Evolutionary conservation across 1,140 invertebrate genomes (phyloP).

Genomic region (Apis laboriosa): DNA sequence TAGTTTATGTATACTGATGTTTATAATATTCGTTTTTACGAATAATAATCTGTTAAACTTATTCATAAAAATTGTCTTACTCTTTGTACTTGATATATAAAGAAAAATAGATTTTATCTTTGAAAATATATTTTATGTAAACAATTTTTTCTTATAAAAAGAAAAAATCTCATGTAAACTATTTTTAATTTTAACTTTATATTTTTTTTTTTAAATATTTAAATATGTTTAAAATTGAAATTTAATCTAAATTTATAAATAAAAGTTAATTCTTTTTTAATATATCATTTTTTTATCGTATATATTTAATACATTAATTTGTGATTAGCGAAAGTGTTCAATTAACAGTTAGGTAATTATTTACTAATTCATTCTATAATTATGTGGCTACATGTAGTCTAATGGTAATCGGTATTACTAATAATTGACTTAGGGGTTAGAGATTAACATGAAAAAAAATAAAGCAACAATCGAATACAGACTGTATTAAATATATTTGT

Average conservation of each 20-base stretch:
- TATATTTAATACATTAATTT: too few relatives aligned
- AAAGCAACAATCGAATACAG: too few relatives aligned
- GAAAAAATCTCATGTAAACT: neutral
- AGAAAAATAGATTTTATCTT: conserved; percentile 17
- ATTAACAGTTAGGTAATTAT: too few relatives aligned
- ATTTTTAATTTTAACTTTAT: neutral
- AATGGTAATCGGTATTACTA: too few relatives aligned
- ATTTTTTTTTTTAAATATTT: neutral
- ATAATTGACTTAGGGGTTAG: too few relatives aligned
- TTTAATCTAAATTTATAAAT: neutral
- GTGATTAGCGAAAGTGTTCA: too few relatives aligned
- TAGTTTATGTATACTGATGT: conserved; percentile 21
- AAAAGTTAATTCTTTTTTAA: neutral
- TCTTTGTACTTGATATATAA: conserved; percentile 31
- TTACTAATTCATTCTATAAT: too few relatives aligned
- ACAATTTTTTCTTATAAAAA: conserved; percentile 6
- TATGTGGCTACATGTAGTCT: too few relatives aligned
- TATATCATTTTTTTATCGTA: neutral
- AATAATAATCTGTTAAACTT: conserved; percentile 42
- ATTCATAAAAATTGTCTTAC: conserved; percentile 36
- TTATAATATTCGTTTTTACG: conserved; percentile 33
- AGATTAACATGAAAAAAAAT: too few relatives aligned
- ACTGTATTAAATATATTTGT: too few relatives aligned
- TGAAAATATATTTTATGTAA: conserved; percentile 37
- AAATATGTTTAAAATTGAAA: neutral